Evolutionary conservation across 1,140 invertebrate species (phyloP).

Genomic region (Nebria ingens): DNA sequence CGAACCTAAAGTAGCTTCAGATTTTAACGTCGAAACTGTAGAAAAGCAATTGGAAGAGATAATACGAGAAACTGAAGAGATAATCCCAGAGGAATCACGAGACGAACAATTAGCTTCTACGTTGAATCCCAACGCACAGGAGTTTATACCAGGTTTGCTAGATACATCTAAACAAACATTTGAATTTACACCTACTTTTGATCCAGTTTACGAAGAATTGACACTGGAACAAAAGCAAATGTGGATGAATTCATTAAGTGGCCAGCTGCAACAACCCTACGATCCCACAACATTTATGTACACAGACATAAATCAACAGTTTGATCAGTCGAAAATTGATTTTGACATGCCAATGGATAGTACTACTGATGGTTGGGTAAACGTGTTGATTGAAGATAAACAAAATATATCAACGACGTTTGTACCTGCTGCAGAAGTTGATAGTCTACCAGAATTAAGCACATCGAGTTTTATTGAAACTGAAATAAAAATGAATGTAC

Average conservation of each 20-base stretch:
- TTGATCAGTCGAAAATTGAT: slow-evolving; percentile 5
- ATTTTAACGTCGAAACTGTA: background rate
- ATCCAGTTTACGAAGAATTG: background rate
- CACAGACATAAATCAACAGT: slow-evolving; percentile 1
- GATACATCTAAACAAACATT: slow-evolving; percentile 11
- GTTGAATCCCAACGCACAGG: slow-evolving; percentile 31
- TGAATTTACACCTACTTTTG: background rate
- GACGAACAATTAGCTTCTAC: background rate
- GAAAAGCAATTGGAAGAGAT: slow-evolving; percentile 7
- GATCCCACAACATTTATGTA: background rate
- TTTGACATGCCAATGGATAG: background rate
- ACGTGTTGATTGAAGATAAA: background rate
- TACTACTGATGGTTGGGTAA: background rate
- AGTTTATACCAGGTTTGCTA: slow-evolving; percentile 27
- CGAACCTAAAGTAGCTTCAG: background rate
- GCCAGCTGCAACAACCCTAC: background rate
- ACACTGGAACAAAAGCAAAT: slow-evolving; percentile 13
- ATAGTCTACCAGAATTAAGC: background rate
- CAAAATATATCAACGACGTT: background rate
- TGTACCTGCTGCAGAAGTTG: background rate
- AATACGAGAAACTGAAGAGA: slow-evolving; percentile 5
- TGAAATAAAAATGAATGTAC: background rate
- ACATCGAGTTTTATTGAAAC: background rate
- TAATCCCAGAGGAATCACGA: slow-evolving; percentile 2
- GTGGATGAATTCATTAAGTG: slow-evolving; percentile 16